Base-by-base conservation (phyloP, 2,888 invertebrate species). In the Spodoptera littoralis region DNA sequence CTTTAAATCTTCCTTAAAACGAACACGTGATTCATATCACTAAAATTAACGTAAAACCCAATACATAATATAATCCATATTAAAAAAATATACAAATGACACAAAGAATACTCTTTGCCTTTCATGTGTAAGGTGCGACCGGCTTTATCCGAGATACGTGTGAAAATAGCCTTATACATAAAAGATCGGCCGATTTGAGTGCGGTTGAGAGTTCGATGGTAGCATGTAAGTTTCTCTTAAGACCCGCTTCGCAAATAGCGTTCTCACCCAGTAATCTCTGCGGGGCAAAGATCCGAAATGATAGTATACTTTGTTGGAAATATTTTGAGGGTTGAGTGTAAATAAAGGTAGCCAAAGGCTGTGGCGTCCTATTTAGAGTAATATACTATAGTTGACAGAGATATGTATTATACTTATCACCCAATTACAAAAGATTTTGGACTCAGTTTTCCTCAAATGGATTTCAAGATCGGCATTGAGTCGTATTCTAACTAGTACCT, bases 161-260 rank as follows among this genome's bases (percentile, higher is more conserved):
- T 67, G 70, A 49, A 70, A 80, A 80, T 80, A 61, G 72, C 70
- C 77, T 80, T 72, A 80, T 80, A 80, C 80, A 80, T 80, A 80
- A 80, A 80, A 80, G 75, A 80, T 80, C 53, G 55, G 47, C 44
- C 73, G 61, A 77, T 80, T 79, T 70, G 68, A 67, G 75, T 72
- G 65, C 66, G 71, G 69, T 65, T 56, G 66, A 56, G 24, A 65
- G 60, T 68, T 65, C 67, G 72, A 78, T 63, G 65, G 71, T 48
- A 57, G 45, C 64, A 60, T 55, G 73, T 66, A 52, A 73, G 73
- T 75, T 63, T 72, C 57, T 61, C 51, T 53, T 69, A 73, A 69
- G 73, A 49, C 69, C 27, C 42, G 47, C 71, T 59, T 22, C 43
- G 18, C 54, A 69, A 73, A 72, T 60, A 69, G 65, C 57, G 50